phyloP scores from a whole-genome alignment of 37 sponge, comb jelly and placozoan species.

The Petrosia ficiformis region DNA sequence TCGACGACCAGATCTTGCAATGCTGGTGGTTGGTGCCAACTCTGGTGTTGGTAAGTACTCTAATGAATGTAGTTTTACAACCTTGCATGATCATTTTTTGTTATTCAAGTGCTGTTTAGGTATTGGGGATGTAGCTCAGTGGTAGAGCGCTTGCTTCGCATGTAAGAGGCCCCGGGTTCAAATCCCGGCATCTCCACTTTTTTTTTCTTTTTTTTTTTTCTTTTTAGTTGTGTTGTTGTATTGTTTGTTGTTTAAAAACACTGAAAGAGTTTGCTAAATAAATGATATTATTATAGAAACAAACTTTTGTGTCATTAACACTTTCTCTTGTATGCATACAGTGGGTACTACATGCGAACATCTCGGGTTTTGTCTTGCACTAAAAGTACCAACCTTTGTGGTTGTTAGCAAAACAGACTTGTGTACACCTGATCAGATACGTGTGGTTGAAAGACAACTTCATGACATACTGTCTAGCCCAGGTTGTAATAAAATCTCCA shows the following conservation, averaged over 20 bases:
- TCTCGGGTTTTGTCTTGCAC: slow-evolving; percentile 80
- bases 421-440: slow-evolving; percentile 46
- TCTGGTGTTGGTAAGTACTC: slow-evolving; percentile 86
- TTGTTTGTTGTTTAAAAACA: background rate
- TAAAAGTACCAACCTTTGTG: slow-evolving; percentile 81
- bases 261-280: too few relatives aligned
- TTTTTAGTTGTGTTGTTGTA: slow-evolving; percentile 15
- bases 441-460: slow-evolving; percentile 57
- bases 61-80: background rate
- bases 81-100: background rate
- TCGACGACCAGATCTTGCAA: slow-evolving; percentile 84
- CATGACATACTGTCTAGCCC: slow-evolving; percentile 45
- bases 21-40: slow-evolving; percentile 91
- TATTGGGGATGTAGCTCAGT: slow-evolving; percentile 99
- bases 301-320: too few relatives aligned
- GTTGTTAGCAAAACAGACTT: slow-evolving; percentile 92
- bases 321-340: too few relatives aligned
- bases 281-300: too few relatives aligned
- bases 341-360: slow-evolving; percentile 92
- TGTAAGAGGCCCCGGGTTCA: slow-evolving; percentile 99
- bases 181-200: slow-evolving; percentile 99
- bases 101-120: background rate
- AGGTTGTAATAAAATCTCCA: slow-evolving; percentile 47
- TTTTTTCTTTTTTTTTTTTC: slow-evolving; percentile 35
- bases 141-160: slow-evolving; percentile 99